A percentile compares a stretch with the other conserved stretches of the same genome.
Evolutionary conservation across 2,888 invertebrate genomes (phyloP).

Genomic region (Heteropelma amictum): DNA sequence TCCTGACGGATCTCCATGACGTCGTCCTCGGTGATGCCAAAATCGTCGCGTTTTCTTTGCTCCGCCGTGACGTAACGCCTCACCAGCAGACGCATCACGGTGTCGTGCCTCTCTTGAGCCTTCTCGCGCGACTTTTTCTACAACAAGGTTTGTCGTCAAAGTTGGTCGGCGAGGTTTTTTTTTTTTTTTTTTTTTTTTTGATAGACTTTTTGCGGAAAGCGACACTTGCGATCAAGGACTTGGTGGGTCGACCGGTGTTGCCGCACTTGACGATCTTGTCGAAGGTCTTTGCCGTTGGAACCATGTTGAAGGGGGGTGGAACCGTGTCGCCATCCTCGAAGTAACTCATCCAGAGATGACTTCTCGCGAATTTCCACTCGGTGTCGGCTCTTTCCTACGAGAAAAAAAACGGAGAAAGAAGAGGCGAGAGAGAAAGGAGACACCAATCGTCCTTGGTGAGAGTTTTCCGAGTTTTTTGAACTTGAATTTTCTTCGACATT

Average conservation of each 20-base stretch:
- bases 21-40: slow-evolving; percentile 97
- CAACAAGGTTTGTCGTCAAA: not conserved
- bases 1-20: slow-evolving; percentile 99
- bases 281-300: slow-evolving; percentile 90
- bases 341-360: slow-evolving; percentile 98
- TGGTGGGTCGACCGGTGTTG: slow-evolving; percentile 78
- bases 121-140: slow-evolving; percentile 87
- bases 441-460: no score
- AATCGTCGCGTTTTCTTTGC: slow-evolving; percentile 92
- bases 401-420: not conserved
- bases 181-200: not conserved
- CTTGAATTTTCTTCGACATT: slow-evolving; percentile 70
- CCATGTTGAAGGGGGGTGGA: slow-evolving; percentile 96
- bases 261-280: slow-evolving; percentile 79
- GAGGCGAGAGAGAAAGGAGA: not conserved
- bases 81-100: slow-evolving; percentile 92
- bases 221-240: slow-evolving; percentile 82
- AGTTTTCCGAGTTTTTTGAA: no score
- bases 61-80: slow-evolving; percentile 94
- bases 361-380: slow-evolving; percentile 98
- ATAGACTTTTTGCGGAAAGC: not conserved
- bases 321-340: slow-evolving; percentile 95
- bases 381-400: slow-evolving; percentile 93
- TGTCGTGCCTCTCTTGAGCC: slow-evolving; percentile 86
- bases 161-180: not conserved